Conservation (phyloP, 1,140 invertebrate species). For the Musca domestica region DNA sequence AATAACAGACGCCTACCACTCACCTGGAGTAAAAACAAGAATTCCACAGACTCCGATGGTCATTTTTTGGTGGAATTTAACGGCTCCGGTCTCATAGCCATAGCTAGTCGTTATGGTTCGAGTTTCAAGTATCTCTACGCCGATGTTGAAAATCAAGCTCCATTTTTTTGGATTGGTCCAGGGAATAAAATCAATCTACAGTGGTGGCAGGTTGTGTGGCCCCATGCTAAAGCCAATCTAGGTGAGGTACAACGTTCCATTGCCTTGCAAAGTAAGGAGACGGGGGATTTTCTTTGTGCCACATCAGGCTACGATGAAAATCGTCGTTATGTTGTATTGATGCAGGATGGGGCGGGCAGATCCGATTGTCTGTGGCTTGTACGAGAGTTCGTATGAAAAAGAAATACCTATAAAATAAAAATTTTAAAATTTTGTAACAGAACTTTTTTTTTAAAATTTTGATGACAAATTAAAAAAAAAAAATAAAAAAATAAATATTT, state of each 20-base stretch:
- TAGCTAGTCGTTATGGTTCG: constrained; percentile 2
- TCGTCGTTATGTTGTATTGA: neutral
- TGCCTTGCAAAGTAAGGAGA: neutral
- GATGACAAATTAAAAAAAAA: too few species aligned
- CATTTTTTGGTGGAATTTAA: neutral
- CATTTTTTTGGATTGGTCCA: constrained; percentile 5
- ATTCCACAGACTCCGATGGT: constrained; percentile 13
- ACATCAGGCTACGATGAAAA: constrained; percentile 3
- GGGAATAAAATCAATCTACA: neutral
- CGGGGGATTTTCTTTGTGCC: neutral
- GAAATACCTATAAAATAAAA: too few species aligned
- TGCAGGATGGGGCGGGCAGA: neutral
- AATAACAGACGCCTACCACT: neutral
- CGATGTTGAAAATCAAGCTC: neutral
- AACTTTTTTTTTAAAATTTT: too few species aligned
- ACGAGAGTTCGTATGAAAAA: too few species aligned
- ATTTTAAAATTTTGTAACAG: too few species aligned
- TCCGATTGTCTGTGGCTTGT: too few species aligned
- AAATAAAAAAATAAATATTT: too few species aligned
- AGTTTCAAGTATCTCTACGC: neutral
- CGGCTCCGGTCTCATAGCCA: neutral
- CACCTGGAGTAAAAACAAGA: constrained; percentile 7
- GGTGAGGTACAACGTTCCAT: neutral
- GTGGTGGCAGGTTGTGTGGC: constrained; percentile 8
- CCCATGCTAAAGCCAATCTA: neutral